These are phyloP conservation scores for Meta bourneti DNA, from an alignment of 2,888 invertebrate genomes.

Conservation along the genomic window DNA sequence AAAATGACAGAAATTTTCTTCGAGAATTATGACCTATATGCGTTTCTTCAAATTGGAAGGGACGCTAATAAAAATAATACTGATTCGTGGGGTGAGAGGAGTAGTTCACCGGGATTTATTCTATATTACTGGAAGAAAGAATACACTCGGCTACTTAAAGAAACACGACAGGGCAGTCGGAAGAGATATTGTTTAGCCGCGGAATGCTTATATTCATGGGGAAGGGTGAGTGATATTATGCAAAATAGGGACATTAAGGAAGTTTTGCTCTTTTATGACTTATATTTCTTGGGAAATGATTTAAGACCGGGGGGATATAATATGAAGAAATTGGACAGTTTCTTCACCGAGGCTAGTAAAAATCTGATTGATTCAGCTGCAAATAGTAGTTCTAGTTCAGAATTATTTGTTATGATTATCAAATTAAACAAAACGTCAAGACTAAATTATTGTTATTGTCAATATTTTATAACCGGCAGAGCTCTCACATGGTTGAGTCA, in stretches of 20 bases:
- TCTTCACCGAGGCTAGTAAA: neutral
- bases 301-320: neutral
- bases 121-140: neutral
- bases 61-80: conserved; percentile 2
- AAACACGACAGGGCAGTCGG: neutral
- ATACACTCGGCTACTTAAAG: neutral
- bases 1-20: conserved; percentile 18
- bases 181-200: too few relatives aligned
- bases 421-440: too few relatives aligned
- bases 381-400: neutral
- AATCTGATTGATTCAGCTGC: neutral
- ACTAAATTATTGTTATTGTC: too few relatives aligned
- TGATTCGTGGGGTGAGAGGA: neutral
- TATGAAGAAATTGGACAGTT: neutral
- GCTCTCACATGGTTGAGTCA: too few relatives aligned
- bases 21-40: conserved; percentile 7
- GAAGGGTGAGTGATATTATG: neutral
- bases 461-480: too few relatives aligned
- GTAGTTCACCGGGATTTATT: neutral
- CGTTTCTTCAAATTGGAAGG: neutral
- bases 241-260: neutral
- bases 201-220: too few relatives aligned
- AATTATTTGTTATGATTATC: too few relatives aligned
- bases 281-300: neutral
- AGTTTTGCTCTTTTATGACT: neutral